A percentile compares a stretch with the other conserved stretches of the same genome.
These are phyloP conservation scores for Macrocentrus cingulum DNA, from an alignment of 1,140 invertebrate species.

Conservation along the genomic window DNA sequence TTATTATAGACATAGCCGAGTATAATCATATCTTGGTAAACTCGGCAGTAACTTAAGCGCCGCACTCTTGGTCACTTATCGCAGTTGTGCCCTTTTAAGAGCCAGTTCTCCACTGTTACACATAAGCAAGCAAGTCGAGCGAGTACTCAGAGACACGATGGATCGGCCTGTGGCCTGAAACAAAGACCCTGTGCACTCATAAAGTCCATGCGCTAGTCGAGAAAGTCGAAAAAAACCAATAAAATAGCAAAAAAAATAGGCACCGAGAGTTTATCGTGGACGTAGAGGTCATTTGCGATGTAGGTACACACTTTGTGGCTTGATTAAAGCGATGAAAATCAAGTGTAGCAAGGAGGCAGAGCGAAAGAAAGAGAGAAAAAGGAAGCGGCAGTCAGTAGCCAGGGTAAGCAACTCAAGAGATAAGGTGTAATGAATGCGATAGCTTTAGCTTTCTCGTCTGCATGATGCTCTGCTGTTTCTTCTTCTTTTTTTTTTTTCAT, in stretches of 20 bases:
- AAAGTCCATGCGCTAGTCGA: too few relatives aligned
- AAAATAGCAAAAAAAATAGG: too few relatives aligned
- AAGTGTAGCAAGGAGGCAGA: conserved; percentile 27
- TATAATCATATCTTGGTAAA: conserved; percentile 26
- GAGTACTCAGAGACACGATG: too few relatives aligned
- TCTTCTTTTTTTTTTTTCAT: conserved; percentile 18
- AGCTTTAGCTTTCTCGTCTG: conserved; percentile 30
- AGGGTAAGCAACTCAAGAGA: conserved; percentile 38
- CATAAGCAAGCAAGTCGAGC: too few relatives aligned
- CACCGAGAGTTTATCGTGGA: too few relatives aligned
- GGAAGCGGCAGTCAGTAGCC: conserved; percentile 40
- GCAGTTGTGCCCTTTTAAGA: conserved; percentile 25
- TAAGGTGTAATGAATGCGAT: conserved; percentile 51
- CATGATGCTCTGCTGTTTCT: conserved; percentile 7
- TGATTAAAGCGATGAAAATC: neutral
- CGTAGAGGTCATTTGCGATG: neutral
- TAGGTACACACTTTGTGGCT: neutral
- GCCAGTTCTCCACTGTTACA: conserved; percentile 24
- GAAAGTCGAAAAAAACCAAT: too few relatives aligned
- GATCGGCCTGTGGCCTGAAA: too few relatives aligned
- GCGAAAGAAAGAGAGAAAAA: conserved; percentile 1
- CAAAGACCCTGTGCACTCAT: too few relatives aligned
- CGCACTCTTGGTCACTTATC: conserved; percentile 24
- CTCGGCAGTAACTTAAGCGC: conserved; percentile 24
- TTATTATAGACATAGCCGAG: conserved; percentile 24